Conservation (phyloP, 92 coral and sea anemone species). For the Siderastrea radians region DNA sequence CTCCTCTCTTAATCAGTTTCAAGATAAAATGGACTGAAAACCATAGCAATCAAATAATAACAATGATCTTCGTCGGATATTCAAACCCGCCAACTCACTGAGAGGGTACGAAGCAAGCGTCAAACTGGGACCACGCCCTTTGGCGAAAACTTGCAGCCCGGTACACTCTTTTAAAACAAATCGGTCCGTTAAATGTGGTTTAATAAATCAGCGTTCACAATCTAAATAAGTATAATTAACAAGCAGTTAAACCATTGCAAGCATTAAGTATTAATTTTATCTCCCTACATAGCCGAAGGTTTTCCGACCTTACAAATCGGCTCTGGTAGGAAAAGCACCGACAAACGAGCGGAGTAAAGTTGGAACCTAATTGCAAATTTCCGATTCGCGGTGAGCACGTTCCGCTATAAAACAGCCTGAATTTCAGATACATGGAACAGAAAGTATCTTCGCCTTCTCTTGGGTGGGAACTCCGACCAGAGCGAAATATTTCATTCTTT, state of each 20-base stretch:
- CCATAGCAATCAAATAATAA: not conserved
- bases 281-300: not conserved
- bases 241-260: not conserved
- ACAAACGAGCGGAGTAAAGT: not conserved
- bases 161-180: not conserved
- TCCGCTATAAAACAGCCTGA: constrained; percentile 5
- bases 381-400: constrained; percentile 5
- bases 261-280: not conserved
- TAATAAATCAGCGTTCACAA: not conserved
- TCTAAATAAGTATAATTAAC: not conserved
- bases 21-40: not conserved
- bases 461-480: not conserved
- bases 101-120: not conserved
- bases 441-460: not conserved
- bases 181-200: constrained; percentile 31
- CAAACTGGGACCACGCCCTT: constrained; percentile 2
- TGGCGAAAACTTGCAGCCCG: not conserved
- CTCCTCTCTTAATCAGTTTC: constrained; percentile 18
- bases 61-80: not conserved
- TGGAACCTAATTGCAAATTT: constrained; percentile 11
- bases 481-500: not conserved
- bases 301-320: constrained; percentile 4
- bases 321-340: not conserved
- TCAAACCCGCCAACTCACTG: constrained; percentile 6
- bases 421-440: not conserved